Conservation (phyloP, 2,113 vertebrate species). For the Pelvicachromis taeniatus region DNA sequence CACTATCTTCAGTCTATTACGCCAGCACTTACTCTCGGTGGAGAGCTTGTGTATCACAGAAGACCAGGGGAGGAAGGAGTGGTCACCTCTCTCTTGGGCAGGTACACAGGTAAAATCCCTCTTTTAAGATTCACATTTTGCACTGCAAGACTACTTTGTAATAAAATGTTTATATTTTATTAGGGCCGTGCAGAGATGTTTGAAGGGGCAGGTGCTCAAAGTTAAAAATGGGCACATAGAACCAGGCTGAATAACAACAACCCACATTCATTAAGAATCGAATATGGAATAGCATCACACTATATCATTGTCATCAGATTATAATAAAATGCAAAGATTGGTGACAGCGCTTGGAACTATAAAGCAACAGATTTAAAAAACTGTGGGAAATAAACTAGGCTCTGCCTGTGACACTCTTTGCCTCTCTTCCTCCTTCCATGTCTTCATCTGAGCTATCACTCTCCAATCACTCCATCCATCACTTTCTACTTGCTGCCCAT, state of each 20-base stretch:
- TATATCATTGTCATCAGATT: not conserved
- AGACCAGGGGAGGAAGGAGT: slow-evolving; percentile 87
- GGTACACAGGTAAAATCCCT: slow-evolving; percentile 77
- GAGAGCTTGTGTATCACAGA: slow-evolving; percentile 85
- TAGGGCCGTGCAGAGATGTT: not conserved
- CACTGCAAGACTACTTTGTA: not conserved
- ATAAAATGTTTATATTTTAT: not conserved
- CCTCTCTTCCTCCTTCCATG: too few relatives aligned
- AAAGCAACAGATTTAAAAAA: not conserved
- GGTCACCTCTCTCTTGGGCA: slow-evolving; percentile 82
- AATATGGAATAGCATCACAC: too few relatives aligned
- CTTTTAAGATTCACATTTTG: not conserved
- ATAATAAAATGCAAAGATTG: not conserved
- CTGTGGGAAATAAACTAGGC: too few relatives aligned
- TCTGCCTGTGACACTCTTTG: too few relatives aligned
- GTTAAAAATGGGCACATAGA: too few relatives aligned
- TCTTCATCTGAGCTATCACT: too few relatives aligned
- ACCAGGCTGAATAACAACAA: too few relatives aligned
- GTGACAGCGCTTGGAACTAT: not conserved
- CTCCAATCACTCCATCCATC: too few relatives aligned
- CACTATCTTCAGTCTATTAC: slow-evolving; percentile 88
- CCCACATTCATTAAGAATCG: too few relatives aligned
- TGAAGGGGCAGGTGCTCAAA: too few relatives aligned
- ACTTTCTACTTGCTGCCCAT: too few relatives aligned
- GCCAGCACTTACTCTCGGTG: slow-evolving; percentile 80